phyloP scores from a whole-genome alignment of 1,140 invertebrate species.

The Venustaconcha ellipsiformis region DNA sequence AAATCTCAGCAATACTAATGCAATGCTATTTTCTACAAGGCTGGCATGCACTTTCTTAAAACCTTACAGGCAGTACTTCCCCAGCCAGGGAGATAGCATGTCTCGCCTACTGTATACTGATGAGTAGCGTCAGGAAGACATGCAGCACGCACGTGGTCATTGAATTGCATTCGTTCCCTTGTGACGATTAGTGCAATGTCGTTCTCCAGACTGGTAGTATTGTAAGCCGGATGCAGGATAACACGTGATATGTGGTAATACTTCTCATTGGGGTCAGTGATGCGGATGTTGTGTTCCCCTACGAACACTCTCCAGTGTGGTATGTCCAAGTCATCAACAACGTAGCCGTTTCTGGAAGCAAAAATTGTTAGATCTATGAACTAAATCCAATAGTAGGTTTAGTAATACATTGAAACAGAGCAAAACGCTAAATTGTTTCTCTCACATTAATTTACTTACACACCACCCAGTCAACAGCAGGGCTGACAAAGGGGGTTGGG shows the following conservation, averaged over 20 bases:
- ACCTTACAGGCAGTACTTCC: conserved; percentile 12
- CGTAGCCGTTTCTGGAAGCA: conserved; percentile 17
- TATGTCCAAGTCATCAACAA: conserved; percentile 16
- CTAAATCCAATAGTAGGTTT: too few relatives aligned
- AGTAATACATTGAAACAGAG: too few relatives aligned
- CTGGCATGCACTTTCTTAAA: too few relatives aligned
- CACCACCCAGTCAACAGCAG: too few relatives aligned
- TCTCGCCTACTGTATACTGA: conserved; percentile 11
- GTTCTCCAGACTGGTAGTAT: conserved; percentile 23
- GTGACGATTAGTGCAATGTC: conserved; percentile 29
- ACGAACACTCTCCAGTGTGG: conserved; percentile 21
- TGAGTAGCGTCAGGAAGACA: conserved; percentile 16
- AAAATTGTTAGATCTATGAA: background rate
- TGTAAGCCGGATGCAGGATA: conserved; percentile 25
- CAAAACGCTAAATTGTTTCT: too few relatives aligned
- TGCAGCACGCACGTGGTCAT: conserved; percentile 17
- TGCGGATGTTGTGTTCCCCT: conserved; percentile 22
- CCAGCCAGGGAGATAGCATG: conserved; percentile 19
- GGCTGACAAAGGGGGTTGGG: too few relatives aligned
- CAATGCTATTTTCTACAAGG: too few relatives aligned
- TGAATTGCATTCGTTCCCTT: conserved; percentile 9
- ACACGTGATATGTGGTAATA: conserved; percentile 26
- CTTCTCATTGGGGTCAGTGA: conserved; percentile 17
- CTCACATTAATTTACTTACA: too few relatives aligned
- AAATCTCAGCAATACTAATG: too few relatives aligned